Base-by-base conservation (phyloP, 2,888 invertebrate species). In the Andricus curvator region DNA sequence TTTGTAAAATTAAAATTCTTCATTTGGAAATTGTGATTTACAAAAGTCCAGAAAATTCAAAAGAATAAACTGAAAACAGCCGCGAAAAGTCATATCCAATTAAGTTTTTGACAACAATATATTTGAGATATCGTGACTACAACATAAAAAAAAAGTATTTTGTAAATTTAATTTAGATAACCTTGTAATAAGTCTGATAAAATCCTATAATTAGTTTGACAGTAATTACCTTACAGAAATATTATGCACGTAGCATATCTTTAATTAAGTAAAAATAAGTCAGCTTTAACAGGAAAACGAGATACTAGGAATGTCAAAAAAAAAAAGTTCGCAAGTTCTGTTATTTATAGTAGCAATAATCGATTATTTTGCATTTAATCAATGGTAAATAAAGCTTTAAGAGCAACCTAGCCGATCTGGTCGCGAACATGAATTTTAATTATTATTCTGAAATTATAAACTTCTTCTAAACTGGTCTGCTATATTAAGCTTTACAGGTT, bases 361-460 rank as follows among this genome's bases (percentile, higher is more conserved):
- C 70, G 51, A 25, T 51, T 51, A 68, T 51, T 51, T 29, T 70
- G 29, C 20, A 51, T 51, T 29, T 51, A 29, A 29, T 51, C 29
- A 48, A 5, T 29, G 17, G 17, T 22, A 44, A 68, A 70, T 29
- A 51, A 70, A 51, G 17, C 1, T 51, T 44, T 22, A 68, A 37
- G 44, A 68, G 25, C 17, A 48, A 51, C n/a, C 51, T 29, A 33
- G 17, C 17, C 11, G 62, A 25, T 62, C 4, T 29, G n/a, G 51
- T 51, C 17, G 48, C 25, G 51, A 51, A 33, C 13, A 51, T 29
- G 51, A 70, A 29, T 70, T 70, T 70, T 70, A 70, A 70, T 70
- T 70, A 70, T 70, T 70, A 70, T 51, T 70, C 70, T 51, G 48
- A 70, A 51, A 44, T 51, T 29, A 51, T 4, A 29, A 51, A 29